A percentile compares a stretch with the other conserved stretches of the same genome.
Conservation (phyloP, 2,797 vertebrate genomes). For the Spatula clypeata region DNA sequence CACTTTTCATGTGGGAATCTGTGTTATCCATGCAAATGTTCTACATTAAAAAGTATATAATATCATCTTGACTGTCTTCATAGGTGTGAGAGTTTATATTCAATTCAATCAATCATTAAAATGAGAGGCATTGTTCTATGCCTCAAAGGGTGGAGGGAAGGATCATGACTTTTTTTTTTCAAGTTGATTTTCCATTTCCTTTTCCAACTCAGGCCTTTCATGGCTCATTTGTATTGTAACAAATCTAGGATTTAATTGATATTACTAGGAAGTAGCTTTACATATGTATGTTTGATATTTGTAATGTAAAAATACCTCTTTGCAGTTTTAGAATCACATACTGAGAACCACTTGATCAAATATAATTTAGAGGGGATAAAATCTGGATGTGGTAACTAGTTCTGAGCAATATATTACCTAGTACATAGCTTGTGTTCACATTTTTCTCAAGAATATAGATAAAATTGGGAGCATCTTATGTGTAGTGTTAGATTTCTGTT, state of each 20-base stretch:
- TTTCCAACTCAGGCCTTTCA: not conserved
- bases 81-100: not conserved
- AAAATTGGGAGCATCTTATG: not conserved
- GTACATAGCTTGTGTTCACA: not conserved
- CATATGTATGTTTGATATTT: not conserved
- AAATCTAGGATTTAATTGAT: not conserved
- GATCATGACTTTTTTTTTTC: not conserved
- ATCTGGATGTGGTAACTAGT: not conserved
- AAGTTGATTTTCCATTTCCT: not conserved
- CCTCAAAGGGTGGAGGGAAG: not conserved
- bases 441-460: accelerated
- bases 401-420: not conserved
- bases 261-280: not conserved
- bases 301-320: not conserved
- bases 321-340: not conserved
- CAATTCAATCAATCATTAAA: not conserved
- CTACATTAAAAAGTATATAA: not conserved
- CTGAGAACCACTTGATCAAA: not conserved
- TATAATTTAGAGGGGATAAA: not conserved
- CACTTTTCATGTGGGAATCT: not conserved
- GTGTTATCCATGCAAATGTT: not conserved
- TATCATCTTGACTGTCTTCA: not conserved
- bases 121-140: not conserved
- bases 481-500: not conserved
- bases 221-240: accelerated